Base-by-base conservation (phyloP, 2,797 vertebrate species). In the Parambassis ranga region DNA sequence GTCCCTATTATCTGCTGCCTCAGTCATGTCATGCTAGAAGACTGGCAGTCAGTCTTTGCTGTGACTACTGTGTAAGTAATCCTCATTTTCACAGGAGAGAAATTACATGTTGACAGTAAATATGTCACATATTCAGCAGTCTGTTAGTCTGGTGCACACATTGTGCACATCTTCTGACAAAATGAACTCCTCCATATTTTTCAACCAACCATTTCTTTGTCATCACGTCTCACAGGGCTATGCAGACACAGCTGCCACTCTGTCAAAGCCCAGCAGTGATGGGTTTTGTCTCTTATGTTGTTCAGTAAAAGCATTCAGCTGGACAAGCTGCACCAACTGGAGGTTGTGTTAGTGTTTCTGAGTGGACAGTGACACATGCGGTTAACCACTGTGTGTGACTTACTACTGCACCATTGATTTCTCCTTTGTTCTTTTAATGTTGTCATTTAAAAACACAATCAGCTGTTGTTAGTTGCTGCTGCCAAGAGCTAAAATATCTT, bases 361-460 rank as follows among this genome's bases (percentile, higher is more conserved):
- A 22, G 2, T 1, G 38, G 26, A 10, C 26, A 37, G 24, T 28
- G 23, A 38, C 42, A 28, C 33, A 52, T 9, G 13, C 3, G 28
- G n/a, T n/a, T n/a, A n/a, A n/a, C n/a, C n/a, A n/a, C n/a, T n/a
- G n/a, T n/a, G n/a, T n/a, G n/a, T n/a, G 7, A 4, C 15, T 35
- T 13, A 7, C 32, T 32, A 32, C 3, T 3, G 30, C 30, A n/a
- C 2, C 2, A n/a, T n/a, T n/a, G 43, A n/a, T 24, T 22, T 39
- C 19, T 42, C 24, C 1, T 42, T 9, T 3, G 41, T 27, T 19
- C 36, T 48, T 23, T 7, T 50, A 38, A 30, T 0, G 50, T 33
- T 57, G 24, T 51, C 33, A n/a, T n/a, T 22, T 26, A 56, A 14
- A 22, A 60, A 66, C 42, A 55, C 52, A 63, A 16, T 57, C 69